phyloP scores from a whole-genome alignment of 2,888 invertebrate genomes.

The Perizoma flavofasciatum region DNA sequence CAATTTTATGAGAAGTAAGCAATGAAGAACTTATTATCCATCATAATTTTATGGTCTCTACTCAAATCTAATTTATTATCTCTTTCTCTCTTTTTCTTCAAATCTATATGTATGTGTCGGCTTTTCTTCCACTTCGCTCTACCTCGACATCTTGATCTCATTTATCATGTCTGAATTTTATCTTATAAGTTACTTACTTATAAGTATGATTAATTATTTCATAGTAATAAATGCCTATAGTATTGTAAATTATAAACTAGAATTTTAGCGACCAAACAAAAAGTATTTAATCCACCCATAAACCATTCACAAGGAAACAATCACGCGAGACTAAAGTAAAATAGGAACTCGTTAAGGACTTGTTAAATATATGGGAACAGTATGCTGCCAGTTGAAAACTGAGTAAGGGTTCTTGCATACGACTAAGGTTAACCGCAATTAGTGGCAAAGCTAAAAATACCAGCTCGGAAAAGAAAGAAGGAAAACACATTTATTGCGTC shows the following conservation, averaged over 20 bases:
- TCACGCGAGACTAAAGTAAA: constrained; percentile 71
- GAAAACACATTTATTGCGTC: too few relatives aligned
- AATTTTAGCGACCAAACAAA: constrained; percentile 14
- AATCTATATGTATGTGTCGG: too few relatives aligned
- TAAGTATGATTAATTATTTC: neutral
- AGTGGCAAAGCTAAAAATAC: neutral
- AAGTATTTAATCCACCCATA: constrained; percentile 26
- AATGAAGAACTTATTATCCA: too few relatives aligned
- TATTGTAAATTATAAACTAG: constrained; percentile 6
- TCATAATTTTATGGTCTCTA: too few relatives aligned
- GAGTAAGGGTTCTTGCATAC: constrained; percentile 45
- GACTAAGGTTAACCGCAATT: constrained; percentile 18
- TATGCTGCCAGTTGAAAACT: constrained; percentile 66
- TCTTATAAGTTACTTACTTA: too few relatives aligned
- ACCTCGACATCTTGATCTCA: too few relatives aligned
- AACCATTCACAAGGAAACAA: constrained; percentile 52
- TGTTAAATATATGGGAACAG: constrained; percentile 50
- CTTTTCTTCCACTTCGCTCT: too few relatives aligned
- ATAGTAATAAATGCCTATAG: neutral
- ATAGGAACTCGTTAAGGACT: constrained; percentile 56
- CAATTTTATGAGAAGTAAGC: too few relatives aligned
- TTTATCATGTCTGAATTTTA: too few relatives aligned
- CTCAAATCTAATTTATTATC: too few relatives aligned
- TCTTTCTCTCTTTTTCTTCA: too few relatives aligned
- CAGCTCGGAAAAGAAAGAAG: too few relatives aligned